Conservation (phyloP, 2,888 invertebrate genomes). For the Brachyptera putata region DNA sequence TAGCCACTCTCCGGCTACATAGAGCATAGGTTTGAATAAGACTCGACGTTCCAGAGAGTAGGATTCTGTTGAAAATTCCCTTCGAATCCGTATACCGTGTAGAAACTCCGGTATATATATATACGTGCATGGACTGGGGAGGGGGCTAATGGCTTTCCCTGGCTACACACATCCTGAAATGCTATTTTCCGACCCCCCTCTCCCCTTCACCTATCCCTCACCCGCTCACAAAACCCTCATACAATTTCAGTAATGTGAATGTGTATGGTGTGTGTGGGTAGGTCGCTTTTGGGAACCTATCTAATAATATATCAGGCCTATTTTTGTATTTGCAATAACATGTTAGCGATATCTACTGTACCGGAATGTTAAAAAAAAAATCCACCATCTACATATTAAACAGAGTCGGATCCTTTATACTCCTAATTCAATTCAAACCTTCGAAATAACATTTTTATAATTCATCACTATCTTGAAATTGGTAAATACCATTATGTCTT, state of each 20-base stretch:
- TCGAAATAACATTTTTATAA: no score
- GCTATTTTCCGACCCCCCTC: constrained; percentile 13
- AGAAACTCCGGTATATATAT: neutral
- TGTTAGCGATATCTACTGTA: no score
- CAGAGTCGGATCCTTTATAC: no score
- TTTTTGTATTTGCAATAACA: no score
- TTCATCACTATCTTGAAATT: no score
- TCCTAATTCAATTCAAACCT: no score
- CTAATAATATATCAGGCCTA: neutral
- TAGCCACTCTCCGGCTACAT: constrained; percentile 8
- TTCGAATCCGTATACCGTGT: neutral
- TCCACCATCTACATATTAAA: no score
- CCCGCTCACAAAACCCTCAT: constrained; percentile 11
- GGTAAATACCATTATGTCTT: no score
- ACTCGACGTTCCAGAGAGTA: constrained; percentile 1
- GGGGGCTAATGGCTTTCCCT: constrained; percentile 20
- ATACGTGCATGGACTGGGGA: neutral
- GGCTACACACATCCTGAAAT: constrained; percentile 20
- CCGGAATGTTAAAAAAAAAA: no score
- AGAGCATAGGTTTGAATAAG: constrained; percentile 21
- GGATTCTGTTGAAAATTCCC: constrained; percentile 12
- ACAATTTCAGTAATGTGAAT: constrained; percentile 22
- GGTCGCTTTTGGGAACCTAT: constrained; percentile 8
- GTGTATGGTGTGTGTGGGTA: constrained; percentile 7
- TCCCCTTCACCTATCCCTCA: neutral